Evolutionary conservation across 2,113 vertebrate genomes (phyloP).

Genomic region (Aythya baeri): DNA sequence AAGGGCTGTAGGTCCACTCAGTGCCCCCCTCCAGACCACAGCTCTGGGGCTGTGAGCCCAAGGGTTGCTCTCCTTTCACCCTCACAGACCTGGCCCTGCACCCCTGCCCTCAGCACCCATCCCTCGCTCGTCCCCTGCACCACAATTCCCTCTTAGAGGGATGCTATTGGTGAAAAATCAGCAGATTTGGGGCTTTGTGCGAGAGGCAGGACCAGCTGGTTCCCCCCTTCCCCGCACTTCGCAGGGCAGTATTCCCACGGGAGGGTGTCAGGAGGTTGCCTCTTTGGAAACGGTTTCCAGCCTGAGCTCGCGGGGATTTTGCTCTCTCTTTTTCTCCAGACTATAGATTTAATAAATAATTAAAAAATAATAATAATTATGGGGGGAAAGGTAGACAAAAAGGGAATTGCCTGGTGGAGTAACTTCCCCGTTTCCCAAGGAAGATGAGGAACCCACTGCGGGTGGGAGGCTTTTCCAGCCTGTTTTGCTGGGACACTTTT

Average conservation of each 20-base stretch:
- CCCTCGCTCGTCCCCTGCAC: fast-evolving
- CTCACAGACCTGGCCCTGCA: background rate
- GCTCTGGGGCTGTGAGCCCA: background rate
- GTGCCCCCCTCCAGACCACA: background rate
- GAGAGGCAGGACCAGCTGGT: fast-evolving
- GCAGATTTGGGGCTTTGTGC: fast-evolving
- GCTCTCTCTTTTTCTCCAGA: background rate
- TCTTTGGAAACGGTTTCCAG: background rate
- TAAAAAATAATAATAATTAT: background rate
- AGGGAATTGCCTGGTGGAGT: background rate
- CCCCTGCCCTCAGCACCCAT: background rate
- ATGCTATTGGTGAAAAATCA: background rate
- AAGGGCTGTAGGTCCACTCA: background rate
- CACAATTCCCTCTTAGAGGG: background rate
- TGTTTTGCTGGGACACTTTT: background rate
- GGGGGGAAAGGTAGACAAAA: background rate
- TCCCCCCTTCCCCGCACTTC: background rate
- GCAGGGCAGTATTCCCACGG: fast-evolving
- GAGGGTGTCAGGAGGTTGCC: background rate
- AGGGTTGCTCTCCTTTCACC: fast-evolving
- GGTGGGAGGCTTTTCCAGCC: background rate
- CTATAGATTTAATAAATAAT: too few species aligned
- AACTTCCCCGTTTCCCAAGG: background rate
- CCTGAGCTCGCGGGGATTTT: background rate
- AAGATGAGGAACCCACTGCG: background rate